Conservation (phyloP, 2,888 invertebrate genomes). For the Neoascia interrupta region DNA sequence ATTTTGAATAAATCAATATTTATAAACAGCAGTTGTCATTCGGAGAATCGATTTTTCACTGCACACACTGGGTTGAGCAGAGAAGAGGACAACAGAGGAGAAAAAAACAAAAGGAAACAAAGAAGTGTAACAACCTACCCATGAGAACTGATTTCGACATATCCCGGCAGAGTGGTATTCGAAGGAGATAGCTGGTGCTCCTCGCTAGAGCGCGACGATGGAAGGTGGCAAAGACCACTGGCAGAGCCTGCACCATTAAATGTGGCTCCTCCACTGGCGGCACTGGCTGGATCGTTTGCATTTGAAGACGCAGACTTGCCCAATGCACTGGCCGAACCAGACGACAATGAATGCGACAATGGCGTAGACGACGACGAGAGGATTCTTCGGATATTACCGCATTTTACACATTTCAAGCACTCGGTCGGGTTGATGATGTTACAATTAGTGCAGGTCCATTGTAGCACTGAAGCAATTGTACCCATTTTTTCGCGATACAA, state of each 20-base stretch:
- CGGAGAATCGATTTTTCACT: conserved; percentile 71
- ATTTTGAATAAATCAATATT: conserved; percentile 72
- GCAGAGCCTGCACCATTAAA: conserved; percentile 42
- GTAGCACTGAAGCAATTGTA: conserved; percentile 95
- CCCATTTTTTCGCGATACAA: conserved; percentile 83
- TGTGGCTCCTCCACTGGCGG: conserved; percentile 9
- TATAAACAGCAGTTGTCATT: conserved; percentile 71
- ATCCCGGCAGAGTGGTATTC: conserved; percentile 71
- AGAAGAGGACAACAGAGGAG: conserved; percentile 15
- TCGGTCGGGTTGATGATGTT: conserved; percentile 94
- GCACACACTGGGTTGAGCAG: conserved; percentile 33
- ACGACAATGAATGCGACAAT: conserved; percentile 13
- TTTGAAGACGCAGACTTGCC: conserved; percentile 70
- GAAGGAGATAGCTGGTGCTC: conserved; percentile 48
- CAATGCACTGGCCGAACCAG: conserved; percentile 37
- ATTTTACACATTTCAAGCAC: conserved; percentile 90
- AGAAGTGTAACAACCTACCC: conserved; percentile 70
- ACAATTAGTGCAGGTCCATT: conserved; percentile 94
- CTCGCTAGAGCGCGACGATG: background rate
- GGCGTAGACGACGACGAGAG: conserved; percentile 56
- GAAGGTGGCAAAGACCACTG: conserved; percentile 14
- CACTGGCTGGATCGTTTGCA: conserved; percentile 54
- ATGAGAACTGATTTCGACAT: conserved; percentile 73
- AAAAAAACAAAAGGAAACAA: conserved; percentile 77
- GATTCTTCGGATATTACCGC: conserved; percentile 85